Evolutionary conservation across 2,113 vertebrate species (phyloP), one percentile per base, ranked within the genome.

Genomic region (Indri indri): DNA sequence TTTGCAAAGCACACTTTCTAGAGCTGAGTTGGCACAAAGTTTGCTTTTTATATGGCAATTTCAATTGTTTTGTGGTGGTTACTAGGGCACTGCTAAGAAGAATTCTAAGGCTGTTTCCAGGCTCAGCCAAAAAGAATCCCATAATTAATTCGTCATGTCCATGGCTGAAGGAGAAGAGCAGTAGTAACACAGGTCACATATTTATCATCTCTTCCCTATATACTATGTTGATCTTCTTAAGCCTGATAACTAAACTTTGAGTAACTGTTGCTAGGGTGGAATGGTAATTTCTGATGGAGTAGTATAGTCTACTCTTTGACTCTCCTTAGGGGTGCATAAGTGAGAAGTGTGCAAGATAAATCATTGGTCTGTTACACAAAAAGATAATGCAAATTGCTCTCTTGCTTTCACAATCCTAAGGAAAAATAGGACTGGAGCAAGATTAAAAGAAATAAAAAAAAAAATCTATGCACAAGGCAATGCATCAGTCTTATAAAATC

Each of bases 361-460:
- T 68, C 10, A 90, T 63, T 83, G 22, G 8, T 52, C 32, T 34
- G 12, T 79, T 84, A 47, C 52, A 18, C 71, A 47, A 94, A 74
- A 88, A 68, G 2, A 54, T 42, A 42, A 84, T 11, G 79, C 6
- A 90, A 93, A 34, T 73, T 97, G 30, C 23, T 61, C 59, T 86
- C 40, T 68, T 74, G 2, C 18, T 68, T 96, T 96, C n/a, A 92
- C 20, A 92, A 66, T 90, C 20, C 20, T 90, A 94, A 87, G 47
- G 77, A 71, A 91, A 95, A 87, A 83, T 61, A 71, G 50, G 66
- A 85, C 23, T 87, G 8, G 61, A 71, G 5, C 8, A 87, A 90
- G 4, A 66, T 66, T 71, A 70, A 84, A 95, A 92, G 27, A 94
- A 61, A 65, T 45, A 2, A 27, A 34, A 54, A 54, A 5, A 5